These are phyloP conservation scores for Cololabis saira DNA, from an alignment of 2,113 vertebrate species.

Conservation along the genomic window DNA sequence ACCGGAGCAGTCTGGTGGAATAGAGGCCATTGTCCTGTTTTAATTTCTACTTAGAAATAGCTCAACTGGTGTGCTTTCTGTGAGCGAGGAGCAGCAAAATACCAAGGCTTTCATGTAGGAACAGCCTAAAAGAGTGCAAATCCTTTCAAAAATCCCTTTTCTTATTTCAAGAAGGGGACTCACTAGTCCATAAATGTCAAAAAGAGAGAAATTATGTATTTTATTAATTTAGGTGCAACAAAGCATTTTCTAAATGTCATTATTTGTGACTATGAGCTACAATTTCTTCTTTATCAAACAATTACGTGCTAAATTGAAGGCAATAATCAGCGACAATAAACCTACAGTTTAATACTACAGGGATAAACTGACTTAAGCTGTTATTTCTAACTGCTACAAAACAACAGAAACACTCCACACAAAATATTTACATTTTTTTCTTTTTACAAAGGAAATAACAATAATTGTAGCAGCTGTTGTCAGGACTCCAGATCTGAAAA, in stretches of 20 bases:
- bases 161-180: background rate
- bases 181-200: background rate
- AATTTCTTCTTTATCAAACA: background rate
- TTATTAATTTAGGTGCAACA: background rate
- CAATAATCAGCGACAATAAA: too few species aligned
- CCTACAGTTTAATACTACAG: too few species aligned
- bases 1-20: conserved; percentile 71
- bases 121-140: conserved; percentile 25
- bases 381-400: too few species aligned
- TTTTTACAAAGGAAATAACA: conserved; percentile 64
- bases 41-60: conserved; percentile 80
- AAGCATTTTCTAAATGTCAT: background rate
- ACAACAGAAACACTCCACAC: conserved; percentile 43
- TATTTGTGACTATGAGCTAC: background rate
- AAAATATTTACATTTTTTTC: conserved; percentile 78
- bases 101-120: conserved; percentile 45
- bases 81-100: conserved; percentile 63
- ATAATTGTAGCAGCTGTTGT: conserved; percentile 76
- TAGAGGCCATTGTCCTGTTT: conserved; percentile 80
- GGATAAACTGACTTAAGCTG: too few species aligned
- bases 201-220: background rate
- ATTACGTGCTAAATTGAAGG: too few species aligned
- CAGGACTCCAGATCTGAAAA: conserved; percentile 63
- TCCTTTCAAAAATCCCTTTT: conserved; percentile 23
- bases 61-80: conserved; percentile 80